These are phyloP conservation scores for Porites divaricata DNA, from an alignment of 92 coral and sea anemone genomes.

Conservation along the genomic window DNA sequence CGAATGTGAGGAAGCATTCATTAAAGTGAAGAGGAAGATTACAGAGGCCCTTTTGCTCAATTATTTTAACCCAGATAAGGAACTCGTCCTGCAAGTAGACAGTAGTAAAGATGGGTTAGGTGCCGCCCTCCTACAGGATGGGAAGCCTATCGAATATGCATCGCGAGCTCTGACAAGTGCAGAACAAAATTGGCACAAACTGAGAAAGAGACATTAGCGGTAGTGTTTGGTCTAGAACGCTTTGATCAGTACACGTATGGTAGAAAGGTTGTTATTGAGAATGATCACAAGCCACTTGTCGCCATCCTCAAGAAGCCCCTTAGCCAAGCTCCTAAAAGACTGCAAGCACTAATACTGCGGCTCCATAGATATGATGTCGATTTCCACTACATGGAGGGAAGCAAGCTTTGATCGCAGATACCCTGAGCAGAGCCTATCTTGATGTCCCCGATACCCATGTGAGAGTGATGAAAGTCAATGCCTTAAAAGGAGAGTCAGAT, in stretches of 20 bases:
- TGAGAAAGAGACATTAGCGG: conserved; percentile 29
- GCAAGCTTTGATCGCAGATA: not conserved
- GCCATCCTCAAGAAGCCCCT: conserved; percentile 38
- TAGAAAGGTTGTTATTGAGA: too few relatives aligned
- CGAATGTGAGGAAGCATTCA: conserved; percentile 39
- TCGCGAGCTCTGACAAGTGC: conserved; percentile 25
- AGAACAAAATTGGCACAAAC: conserved; percentile 37
- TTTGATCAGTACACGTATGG: conserved; percentile 48
- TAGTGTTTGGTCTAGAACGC: conserved; percentile 29
- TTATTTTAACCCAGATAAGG: too few relatives aligned
- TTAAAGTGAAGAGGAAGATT: conserved; percentile 19
- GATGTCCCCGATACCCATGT: conserved; percentile 32
- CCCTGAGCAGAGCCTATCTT: not conserved
- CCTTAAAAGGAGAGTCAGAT: too few relatives aligned
- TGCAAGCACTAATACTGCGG: conserved; percentile 15
- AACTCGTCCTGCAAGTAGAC: not conserved
- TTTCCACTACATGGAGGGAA: conserved; percentile 9
- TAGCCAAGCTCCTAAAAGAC: conserved; percentile 36
- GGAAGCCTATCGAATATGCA: conserved; percentile 34
- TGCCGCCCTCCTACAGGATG: conserved; percentile 37
- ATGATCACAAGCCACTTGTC: conserved; percentile 20
- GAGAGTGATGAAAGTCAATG: conserved; percentile 31
- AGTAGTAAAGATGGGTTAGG: conserved; percentile 18
- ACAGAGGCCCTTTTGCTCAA: not conserved
- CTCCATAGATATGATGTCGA: conserved; percentile 29